These are phyloP conservation scores for Pangasianodon hypophthalmus DNA, from an alignment of 2,113 vertebrate species.

Conservation along the genomic window DNA sequence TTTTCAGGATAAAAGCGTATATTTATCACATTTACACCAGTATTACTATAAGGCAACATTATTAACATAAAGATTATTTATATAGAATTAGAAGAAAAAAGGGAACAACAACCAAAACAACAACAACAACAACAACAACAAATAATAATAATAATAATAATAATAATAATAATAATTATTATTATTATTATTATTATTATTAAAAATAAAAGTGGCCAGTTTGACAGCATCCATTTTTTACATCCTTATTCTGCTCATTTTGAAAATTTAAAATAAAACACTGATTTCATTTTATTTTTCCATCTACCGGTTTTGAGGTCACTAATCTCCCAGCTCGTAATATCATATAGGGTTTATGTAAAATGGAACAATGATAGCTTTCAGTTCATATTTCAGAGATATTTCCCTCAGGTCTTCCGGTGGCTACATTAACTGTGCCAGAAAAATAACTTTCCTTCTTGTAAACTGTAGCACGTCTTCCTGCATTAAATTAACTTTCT, in stretches of 20 bases:
- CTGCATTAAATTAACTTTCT: slow-evolving; percentile 43
- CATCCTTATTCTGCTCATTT: background rate
- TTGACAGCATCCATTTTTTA: background rate
- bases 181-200: background rate
- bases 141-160: no score
- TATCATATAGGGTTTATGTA: slow-evolving; percentile 49
- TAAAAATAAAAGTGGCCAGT: background rate
- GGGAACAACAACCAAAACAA: background rate
- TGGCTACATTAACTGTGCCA: slow-evolving; percentile 27
- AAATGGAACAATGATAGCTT: slow-evolving; percentile 24
- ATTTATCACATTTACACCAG: slow-evolving; percentile 5
- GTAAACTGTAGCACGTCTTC: slow-evolving; percentile 33
- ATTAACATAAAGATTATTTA: background rate
- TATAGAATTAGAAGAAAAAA: background rate
- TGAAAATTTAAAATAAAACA: background rate
- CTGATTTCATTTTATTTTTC: slow-evolving; percentile 12
- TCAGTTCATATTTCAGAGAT: slow-evolving; percentile 41
- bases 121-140: background rate
- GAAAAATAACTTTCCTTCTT: slow-evolving; percentile 33
- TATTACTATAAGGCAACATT: background rate
- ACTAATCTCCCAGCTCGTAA: slow-evolving; percentile 28
- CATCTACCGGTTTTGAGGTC: slow-evolving; percentile 3
- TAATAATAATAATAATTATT: background rate
- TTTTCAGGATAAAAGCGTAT: background rate
- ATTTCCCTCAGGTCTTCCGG: slow-evolving; percentile 40